Conservation (phyloP, 2,797 vertebrate genomes). For the Tauraco hartlaubi region DNA sequence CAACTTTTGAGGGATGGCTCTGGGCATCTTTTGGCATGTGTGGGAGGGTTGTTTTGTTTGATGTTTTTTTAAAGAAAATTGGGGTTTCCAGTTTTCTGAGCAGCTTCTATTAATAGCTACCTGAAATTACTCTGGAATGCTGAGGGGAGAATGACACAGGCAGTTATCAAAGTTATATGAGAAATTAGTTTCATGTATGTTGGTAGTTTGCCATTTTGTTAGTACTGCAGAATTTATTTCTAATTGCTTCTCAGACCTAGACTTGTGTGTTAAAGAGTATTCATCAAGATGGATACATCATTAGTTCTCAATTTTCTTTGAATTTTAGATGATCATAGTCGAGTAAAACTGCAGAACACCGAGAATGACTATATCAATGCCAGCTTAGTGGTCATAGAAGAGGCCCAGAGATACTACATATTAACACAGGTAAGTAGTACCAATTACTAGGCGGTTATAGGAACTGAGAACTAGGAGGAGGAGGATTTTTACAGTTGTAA, state of each 20-base stretch:
- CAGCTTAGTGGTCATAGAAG: constrained; percentile 92
- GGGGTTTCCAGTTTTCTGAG: background rate
- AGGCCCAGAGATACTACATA: constrained; percentile 94
- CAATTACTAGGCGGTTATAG: background rate
- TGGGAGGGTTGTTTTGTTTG: background rate
- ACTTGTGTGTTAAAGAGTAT: background rate
- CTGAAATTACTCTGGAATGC: background rate
- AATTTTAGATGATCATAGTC: constrained; percentile 94
- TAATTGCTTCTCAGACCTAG: background rate
- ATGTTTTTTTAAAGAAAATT: background rate
- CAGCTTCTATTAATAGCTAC: background rate
- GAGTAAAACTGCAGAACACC: constrained; percentile 91
- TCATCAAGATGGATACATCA: background rate
- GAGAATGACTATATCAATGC: constrained; percentile 99
- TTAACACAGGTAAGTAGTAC: constrained; percentile 90
- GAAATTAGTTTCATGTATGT: background rate
- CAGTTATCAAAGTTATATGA: background rate
- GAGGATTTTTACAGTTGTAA: background rate
- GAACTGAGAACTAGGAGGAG: background rate
- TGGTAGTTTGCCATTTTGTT: background rate
- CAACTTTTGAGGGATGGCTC: background rate
- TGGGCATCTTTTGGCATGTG: background rate
- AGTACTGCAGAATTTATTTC: background rate
- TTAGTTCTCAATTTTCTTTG: constrained; percentile 33
- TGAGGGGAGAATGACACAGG: background rate